phyloP scores from a whole-genome alignment of 1,140 invertebrate genomes.

The Zaprionus gabonicus region DNA sequence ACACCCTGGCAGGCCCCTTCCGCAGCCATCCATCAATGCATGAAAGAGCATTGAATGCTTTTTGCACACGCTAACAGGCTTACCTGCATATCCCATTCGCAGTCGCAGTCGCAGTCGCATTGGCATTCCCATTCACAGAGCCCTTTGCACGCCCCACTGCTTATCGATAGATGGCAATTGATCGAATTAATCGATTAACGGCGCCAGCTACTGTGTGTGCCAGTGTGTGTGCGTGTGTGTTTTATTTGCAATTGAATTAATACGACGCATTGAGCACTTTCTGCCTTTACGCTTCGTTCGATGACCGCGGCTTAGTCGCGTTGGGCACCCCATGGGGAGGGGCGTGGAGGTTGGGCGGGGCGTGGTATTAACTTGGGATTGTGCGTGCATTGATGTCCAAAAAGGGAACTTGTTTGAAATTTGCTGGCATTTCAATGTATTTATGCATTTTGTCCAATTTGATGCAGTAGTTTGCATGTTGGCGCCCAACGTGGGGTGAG shows the following conservation, averaged over 20 bases:
- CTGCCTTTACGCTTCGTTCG: constrained; percentile 4
- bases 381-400: neutral
- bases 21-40: constrained; percentile 4
- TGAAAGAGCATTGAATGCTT: constrained; percentile 21
- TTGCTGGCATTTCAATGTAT: neutral
- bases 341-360: neutral
- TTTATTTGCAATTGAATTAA: constrained; percentile 28
- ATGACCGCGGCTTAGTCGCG: neutral
- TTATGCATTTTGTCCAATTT: neutral
- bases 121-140: neutral
- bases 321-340: neutral
- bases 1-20: neutral
- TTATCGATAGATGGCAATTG: constrained; percentile 29
- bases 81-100: neutral
- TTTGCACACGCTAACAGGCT: constrained; percentile 19
- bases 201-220: neutral
- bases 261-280: neutral
- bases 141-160: neutral
- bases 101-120: neutral
- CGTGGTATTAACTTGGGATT: neutral
- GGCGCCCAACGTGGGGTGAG: constrained; percentile 9
- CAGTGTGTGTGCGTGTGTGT: constrained; percentile 17
- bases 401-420: neutral
- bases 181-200: constrained; percentile 28
- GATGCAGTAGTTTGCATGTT: neutral